phyloP scores from a whole-genome alignment of 2,797 vertebrate species.

The Chelonia mydas region DNA sequence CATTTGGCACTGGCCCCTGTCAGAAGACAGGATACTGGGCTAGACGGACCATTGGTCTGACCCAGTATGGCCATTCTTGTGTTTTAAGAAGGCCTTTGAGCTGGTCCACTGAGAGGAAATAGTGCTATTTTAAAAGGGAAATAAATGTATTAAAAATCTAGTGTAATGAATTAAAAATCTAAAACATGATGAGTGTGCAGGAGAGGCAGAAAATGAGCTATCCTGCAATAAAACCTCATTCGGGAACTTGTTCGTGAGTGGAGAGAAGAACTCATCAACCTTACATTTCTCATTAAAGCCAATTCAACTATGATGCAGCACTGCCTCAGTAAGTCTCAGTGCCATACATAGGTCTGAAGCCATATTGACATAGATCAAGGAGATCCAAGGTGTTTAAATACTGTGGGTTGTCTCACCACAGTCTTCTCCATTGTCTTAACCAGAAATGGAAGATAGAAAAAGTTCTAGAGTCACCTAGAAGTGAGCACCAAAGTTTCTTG shows the following conservation, averaged over 20 bases:
- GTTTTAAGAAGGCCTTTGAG: background rate
- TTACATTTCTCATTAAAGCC: slow-evolving; percentile 55
- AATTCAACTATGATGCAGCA: slow-evolving; percentile 12
- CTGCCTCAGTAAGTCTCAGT: background rate
- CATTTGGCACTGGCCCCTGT: background rate
- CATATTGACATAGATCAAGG: background rate
- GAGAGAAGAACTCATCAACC: slow-evolving; percentile 67
- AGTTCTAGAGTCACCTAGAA: background rate
- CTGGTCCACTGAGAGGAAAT: slow-evolving; percentile 30
- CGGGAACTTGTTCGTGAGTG: slow-evolving; percentile 62
- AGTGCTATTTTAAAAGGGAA: slow-evolving; percentile 9
- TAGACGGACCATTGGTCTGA: background rate
- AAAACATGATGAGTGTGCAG: background rate
- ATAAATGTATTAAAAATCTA: slow-evolving; percentile 42
- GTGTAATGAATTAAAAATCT: slow-evolving; percentile 38
- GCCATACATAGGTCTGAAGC: background rate
- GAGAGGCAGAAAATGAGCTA: slow-evolving; percentile 12
- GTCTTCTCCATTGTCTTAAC: background rate
- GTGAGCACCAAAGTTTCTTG: background rate
- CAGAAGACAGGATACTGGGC: background rate
- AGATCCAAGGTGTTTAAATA: background rate
- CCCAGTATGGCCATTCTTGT: background rate
- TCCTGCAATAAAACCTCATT: slow-evolving; percentile 67
- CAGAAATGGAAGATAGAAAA: background rate
- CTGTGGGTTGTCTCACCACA: background rate